Base-by-base conservation (phyloP, 2,797 vertebrate species). In the Coracias cyanogaster region DNA sequence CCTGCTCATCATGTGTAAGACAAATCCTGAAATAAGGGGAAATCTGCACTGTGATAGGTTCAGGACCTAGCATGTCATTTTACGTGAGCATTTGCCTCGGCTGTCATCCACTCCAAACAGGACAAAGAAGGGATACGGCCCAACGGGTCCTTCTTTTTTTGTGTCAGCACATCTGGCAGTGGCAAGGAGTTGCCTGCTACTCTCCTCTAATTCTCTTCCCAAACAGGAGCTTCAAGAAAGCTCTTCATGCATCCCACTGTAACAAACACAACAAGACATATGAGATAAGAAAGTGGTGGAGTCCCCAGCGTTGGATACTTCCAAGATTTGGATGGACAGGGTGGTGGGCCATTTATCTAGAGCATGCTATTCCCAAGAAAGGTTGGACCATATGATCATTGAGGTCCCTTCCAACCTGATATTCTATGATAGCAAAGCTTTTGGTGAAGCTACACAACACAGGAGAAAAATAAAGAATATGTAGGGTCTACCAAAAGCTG, bases 71-170 rank as follows among this genome's bases (percentile, higher is more conserved):
- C 12, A 19, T 35, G 43, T 19, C 29, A 35, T 48, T 55, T 58
- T 45, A 72, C 24, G 7, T 0, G 4, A 81, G 29, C 55, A 31
- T 22, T 86, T 76, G 48, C 45, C 78, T 84, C 0, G 0, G 33
- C 11, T 51, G 41, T 9, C 7, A 3, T 45, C 35, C 57, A 29
- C 25, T 45, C 28, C 55, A 48, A 81, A n/a, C 12, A 52, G 26
- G 19, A 57, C 49, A 46, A 76, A 33, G 51, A 48, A 73, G 24
- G 12, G 15, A 7, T 3, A 13, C 37, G 92, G 43, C 21, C 22
- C 2, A 4, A 54, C 7, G 39, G 29, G 12, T 74, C 7, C 12
- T 73, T 25, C 33, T 45, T 31, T 21, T 39, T 65, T 55, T 31
- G 6, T 66, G 48, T 51, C 48, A 77, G 55, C 18, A 69, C 8